A percentile compares a stretch with the other conserved stretches of the same genome.
phyloP scores from a whole-genome alignment of 2,888 invertebrate species.

The Pyralis farinalis region DNA sequence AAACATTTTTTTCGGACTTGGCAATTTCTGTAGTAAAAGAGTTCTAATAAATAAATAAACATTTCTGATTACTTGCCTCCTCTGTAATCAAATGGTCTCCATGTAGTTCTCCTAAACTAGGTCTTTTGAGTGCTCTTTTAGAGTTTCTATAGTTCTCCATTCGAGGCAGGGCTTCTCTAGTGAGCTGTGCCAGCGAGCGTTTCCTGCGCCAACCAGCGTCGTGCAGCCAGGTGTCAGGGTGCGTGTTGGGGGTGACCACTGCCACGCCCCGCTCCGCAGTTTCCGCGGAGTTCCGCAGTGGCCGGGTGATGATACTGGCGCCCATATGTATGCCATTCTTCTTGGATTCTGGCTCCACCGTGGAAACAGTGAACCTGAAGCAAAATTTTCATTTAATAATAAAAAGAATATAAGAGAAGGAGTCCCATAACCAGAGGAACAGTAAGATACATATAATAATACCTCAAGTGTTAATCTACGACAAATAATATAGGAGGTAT shows the following conservation, averaged over 20 bases:
- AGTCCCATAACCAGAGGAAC: too few species aligned
- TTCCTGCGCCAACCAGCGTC: constrained; percentile 75
- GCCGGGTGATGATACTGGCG: constrained; percentile 65
- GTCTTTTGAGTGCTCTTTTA: constrained; percentile 88
- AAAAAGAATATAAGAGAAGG: too few species aligned
- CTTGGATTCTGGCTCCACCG: constrained; percentile 60
- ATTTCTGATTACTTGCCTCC: constrained; percentile 50
- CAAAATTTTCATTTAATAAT: too few species aligned
- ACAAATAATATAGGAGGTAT: too few species aligned
- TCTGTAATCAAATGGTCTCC: constrained; percentile 79
- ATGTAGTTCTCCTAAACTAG: constrained; percentile 91
- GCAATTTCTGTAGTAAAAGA: too few species aligned
- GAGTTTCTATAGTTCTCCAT: constrained; percentile 92
- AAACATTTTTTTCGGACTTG: too few species aligned
- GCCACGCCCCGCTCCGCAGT: constrained; percentile 45
- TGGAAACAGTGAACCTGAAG: constrained; percentile 60
- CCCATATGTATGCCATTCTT: constrained; percentile 73
- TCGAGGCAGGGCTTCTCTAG: constrained; percentile 89
- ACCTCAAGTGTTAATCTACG: too few species aligned
- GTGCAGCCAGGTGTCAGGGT: constrained; percentile 67
- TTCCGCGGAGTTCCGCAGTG: constrained; percentile 58
- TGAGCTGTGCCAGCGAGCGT: constrained; percentile 83
- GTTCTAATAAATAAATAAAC: too few species aligned
- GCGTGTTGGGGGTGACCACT: constrained; percentile 29
- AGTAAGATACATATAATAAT: too few species aligned